These are phyloP conservation scores for Micrasema longulum DNA, from an alignment of 1,140 invertebrate genomes.

Conservation along the genomic window DNA sequence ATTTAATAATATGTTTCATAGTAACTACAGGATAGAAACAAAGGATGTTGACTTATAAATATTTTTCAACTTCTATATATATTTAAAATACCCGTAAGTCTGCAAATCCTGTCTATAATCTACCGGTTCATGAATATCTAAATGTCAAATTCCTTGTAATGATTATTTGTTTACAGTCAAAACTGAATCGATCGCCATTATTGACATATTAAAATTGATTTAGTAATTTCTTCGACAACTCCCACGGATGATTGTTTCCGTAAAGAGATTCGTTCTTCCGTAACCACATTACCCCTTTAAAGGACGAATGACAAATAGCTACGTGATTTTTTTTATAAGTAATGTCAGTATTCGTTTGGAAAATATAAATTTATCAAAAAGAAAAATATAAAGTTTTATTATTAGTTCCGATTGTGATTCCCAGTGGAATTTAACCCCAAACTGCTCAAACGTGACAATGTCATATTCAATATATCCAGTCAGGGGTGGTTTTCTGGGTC, in stretches of 20 bases:
- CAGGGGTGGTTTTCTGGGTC: no score
- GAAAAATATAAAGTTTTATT: not conserved
- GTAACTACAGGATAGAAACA: not conserved
- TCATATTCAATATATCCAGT: not conserved
- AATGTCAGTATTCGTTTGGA: not conserved
- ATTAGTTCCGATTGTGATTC: not conserved
- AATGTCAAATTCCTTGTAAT: conserved; percentile 9
- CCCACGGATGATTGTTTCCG: not conserved
- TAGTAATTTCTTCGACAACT: not conserved
- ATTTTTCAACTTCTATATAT: not conserved
- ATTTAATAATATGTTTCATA: not conserved
- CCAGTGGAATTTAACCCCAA: not conserved
- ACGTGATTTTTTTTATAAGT: not conserved
- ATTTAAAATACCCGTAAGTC: not conserved
- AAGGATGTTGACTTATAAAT: not conserved
- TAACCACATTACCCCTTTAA: conserved; percentile 5
- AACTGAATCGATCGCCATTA: conserved; percentile 9
- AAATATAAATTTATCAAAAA: not conserved
- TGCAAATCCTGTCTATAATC: not conserved
- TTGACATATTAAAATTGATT: conserved; percentile 27
- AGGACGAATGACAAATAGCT: not conserved
- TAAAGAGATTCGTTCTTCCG: not conserved
- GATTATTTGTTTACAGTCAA: conserved; percentile 28
- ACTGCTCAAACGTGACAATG: not conserved
- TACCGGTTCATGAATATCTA: not conserved